phyloP scores from a whole-genome alignment of 2,797 vertebrate species.

The Phalloptychus januarius region DNA sequence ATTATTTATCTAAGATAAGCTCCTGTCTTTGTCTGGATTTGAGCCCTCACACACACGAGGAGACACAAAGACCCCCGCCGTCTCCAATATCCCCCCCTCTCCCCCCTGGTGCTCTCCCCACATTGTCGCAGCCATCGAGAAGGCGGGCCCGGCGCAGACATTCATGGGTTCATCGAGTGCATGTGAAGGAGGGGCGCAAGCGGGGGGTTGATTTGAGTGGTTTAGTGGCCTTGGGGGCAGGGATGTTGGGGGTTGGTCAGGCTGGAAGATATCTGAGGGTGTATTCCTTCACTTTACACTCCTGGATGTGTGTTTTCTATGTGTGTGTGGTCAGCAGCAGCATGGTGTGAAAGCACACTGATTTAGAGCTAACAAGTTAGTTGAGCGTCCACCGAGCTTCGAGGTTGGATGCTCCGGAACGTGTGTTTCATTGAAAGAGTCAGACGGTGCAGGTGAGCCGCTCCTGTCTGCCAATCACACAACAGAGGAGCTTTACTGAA shows the following conservation, averaged over 20 bases:
- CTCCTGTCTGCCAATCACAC: background rate
- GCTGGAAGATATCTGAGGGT: constrained; percentile 28
- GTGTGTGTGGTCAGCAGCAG: constrained; percentile 35
- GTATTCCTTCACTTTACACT: constrained; percentile 23
- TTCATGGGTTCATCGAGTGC: constrained; percentile 60
- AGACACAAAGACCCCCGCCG: constrained; percentile 23
- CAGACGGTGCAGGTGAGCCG: constrained; percentile 3
- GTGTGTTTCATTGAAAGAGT: constrained; percentile 3
- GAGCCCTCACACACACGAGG: constrained; percentile 9
- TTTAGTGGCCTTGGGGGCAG: constrained; percentile 22
- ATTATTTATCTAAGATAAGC: constrained; percentile 2
- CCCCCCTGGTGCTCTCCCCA: constrained; percentile 47
- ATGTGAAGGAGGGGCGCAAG: constrained; percentile 44
- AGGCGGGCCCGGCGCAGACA: constrained; percentile 44
- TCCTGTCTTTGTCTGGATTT: constrained; percentile 33
- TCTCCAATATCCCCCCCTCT: constrained; percentile 33
- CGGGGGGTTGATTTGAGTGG: constrained; percentile 22
- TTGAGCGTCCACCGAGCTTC: constrained; percentile 7
- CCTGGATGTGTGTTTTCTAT: constrained; percentile 10
- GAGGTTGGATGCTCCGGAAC: background rate
- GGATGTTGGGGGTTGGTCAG: constrained; percentile 22
- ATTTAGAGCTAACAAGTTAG: constrained; percentile 31
- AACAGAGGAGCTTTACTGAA: background rate
- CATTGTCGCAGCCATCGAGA: constrained; percentile 51
- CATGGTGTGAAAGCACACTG: constrained; percentile 22